Evolutionary conservation across 2,113 vertebrate genomes (phyloP).

Genomic region (Crotophaga sulcirostris): DNA sequence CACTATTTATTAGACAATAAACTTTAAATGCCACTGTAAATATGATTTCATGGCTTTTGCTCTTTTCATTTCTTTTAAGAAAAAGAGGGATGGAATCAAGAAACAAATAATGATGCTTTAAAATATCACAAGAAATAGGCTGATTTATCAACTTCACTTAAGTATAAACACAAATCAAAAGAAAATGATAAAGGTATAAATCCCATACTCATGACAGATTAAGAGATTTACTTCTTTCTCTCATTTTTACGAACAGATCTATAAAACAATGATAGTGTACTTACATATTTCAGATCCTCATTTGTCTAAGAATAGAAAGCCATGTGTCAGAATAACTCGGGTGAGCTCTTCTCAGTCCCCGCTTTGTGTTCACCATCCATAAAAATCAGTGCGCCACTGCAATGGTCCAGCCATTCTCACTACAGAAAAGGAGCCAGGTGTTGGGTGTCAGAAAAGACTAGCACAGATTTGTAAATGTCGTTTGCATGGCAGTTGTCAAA

Average conservation of each 20-base stretch:
- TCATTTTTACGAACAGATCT: background rate
- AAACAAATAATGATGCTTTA: background rate
- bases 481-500: background rate
- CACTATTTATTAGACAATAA: slow-evolving; percentile 17
- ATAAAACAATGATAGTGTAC: background rate
- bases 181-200: background rate
- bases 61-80: slow-evolving; percentile 10
- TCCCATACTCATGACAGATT: background rate
- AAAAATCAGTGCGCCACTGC: slow-evolving; percentile 40
- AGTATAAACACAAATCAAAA: background rate
- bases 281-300: slow-evolving; percentile 60
- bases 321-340: slow-evolving; percentile 4
- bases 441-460: slow-evolving; percentile 40
- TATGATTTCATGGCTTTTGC: background rate
- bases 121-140: background rate
- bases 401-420: slow-evolving; percentile 55
- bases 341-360: slow-evolving; percentile 24
- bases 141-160: slow-evolving; percentile 21
- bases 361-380: slow-evolving; percentile 53
- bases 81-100: background rate
- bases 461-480: background rate
- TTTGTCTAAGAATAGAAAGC: slow-evolving; percentile 40
- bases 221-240: background rate
- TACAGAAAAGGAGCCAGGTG: slow-evolving; percentile 56
- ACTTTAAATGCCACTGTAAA: slow-evolving; percentile 9